A percentile compares a stretch with the other conserved stretches of the same genome.
phyloP scores from a whole-genome alignment of 2,113 vertebrate genomes.

The Chaenogobius annularis region DNA sequence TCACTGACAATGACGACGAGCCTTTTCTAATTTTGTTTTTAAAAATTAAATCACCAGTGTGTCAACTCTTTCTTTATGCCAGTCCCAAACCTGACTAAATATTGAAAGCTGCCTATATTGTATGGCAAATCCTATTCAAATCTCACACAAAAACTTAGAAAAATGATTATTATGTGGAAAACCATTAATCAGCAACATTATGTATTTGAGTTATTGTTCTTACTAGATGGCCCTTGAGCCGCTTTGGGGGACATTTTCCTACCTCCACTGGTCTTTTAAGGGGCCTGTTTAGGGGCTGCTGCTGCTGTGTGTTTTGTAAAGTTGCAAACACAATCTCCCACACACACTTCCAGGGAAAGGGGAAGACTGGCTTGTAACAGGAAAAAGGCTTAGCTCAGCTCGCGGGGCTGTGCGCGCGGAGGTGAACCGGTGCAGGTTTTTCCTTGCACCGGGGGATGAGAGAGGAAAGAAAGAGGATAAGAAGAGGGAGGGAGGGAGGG shows the following conservation, averaged over 20 bases:
- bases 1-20: not conserved
- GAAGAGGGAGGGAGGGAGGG: not conserved
- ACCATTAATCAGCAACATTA: not conserved
- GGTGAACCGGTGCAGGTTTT: slow-evolving; percentile 54
- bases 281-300: slow-evolving; percentile 65
- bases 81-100: not conserved
- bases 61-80: not conserved
- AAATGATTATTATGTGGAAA: no score
- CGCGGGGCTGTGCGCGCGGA: slow-evolving; percentile 35
- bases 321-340: slow-evolving; percentile 28
- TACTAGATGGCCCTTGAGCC: slow-evolving; percentile 27
- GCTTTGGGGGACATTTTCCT: slow-evolving; percentile 64
- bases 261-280: slow-evolving; percentile 63
- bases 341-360: slow-evolving; percentile 52
- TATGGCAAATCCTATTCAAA: not conserved
- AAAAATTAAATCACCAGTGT: not conserved
- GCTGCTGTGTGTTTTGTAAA: slow-evolving; percentile 49
- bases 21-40: not conserved
- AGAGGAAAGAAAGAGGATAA: slow-evolving; percentile 11
- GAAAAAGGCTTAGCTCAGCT: slow-evolving; percentile 81
- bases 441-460: slow-evolving; percentile 31
- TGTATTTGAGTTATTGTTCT: slow-evolving; percentile 34
- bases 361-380: slow-evolving; percentile 64
- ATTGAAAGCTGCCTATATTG: not conserved
- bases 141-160: not conserved